These are phyloP conservation scores for Cathartes aura DNA, from an alignment of 2,113 vertebrate genomes.

Conservation along the genomic window DNA sequence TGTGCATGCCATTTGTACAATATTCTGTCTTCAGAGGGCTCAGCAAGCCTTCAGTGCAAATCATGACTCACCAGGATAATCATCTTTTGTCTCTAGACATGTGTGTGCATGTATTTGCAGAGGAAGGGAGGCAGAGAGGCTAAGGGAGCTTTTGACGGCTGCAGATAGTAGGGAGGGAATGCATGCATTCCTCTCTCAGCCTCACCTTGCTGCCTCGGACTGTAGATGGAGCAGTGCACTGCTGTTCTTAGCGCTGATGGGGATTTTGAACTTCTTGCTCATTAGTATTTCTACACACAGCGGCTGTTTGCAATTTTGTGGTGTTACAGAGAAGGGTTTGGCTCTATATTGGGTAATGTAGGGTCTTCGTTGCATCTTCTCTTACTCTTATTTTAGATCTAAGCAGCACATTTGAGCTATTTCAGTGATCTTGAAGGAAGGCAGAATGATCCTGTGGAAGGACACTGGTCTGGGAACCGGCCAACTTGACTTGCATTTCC, in stretches of 20 bases:
- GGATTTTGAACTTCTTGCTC: neutral
- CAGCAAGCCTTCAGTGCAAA: neutral
- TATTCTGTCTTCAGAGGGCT: constrained; percentile 5
- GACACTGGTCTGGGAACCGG: neutral
- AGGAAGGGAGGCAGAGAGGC: neutral
- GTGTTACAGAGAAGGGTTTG: neutral
- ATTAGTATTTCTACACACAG: neutral
- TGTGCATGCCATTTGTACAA: neutral
- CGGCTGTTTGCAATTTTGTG: neutral
- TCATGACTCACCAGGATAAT: constrained; percentile 35
- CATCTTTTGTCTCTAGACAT: constrained; percentile 27
- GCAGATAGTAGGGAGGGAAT: neutral
- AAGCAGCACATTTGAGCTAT: constrained; percentile 25
- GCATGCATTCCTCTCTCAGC: neutral
- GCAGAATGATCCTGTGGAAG: constrained; percentile 11
- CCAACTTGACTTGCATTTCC: neutral
- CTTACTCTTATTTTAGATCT: constrained; percentile 24
- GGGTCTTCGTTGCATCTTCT: neutral
- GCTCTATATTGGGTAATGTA: neutral
- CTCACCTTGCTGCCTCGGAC: constrained; percentile 28
- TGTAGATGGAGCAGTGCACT: neutral
- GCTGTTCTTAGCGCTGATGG: neutral
- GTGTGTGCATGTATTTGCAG: constrained; percentile 21
- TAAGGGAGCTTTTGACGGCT: neutral
- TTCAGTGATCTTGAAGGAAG: constrained; percentile 21